Conservation (phyloP, 2,113 vertebrate species). For the Malurus alboscapulatus region DNA sequence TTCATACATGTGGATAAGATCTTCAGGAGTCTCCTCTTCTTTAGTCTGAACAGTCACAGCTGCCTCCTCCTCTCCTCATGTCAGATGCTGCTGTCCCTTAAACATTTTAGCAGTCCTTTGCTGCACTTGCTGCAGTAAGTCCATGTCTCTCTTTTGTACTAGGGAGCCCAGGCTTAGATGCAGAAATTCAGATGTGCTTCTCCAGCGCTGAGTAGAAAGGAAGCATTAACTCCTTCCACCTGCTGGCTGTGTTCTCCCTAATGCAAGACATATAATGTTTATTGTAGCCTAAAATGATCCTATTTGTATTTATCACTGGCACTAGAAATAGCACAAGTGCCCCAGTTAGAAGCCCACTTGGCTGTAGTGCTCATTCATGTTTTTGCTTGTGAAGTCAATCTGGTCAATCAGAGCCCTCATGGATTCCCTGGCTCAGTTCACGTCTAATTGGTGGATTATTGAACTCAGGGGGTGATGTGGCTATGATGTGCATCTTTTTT, state of each 20-base stretch:
- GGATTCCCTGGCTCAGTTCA: background rate
- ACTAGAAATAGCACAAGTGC: background rate
- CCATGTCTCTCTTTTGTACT: accelerated
- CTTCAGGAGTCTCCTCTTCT: background rate
- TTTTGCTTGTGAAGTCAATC: background rate
- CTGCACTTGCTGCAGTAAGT: background rate
- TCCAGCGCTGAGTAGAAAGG: background rate
- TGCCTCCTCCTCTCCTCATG: background rate
- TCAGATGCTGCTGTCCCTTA: background rate
- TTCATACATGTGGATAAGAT: background rate
- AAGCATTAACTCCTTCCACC: background rate
- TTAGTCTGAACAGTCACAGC: background rate
- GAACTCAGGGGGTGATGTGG: background rate
- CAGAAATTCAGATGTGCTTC: background rate
- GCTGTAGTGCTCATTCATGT: background rate
- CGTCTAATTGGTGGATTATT: background rate
- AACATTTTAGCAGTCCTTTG: background rate
- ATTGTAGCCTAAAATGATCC: background rate
- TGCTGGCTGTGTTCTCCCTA: background rate
- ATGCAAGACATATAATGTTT: background rate
- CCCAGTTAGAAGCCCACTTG: background rate
- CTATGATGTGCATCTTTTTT: background rate
- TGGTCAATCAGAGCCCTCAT: background rate
- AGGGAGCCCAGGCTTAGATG: background rate
- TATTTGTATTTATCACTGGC: background rate